Percentiles rank a stretch among this genome's conserved stretches.
These are phyloP conservation scores for Apis mellifera DNA, from an alignment of 1,140 invertebrate genomes.

Conservation along the genomic window Amel_HAv3.1 CM009944.2:7650501-7651000, in stretches of 20 bases:
- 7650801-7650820: not conserved
- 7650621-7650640: conserved; percentile 35
- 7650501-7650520: conserved; percentile 53
- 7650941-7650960: not conserved
- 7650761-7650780: conserved; percentile 25
- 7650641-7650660: conserved; percentile 40
- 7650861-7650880: not conserved
- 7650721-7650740: conserved; percentile 23
- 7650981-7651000: not conserved
- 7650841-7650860: not conserved
- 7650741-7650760: conserved; percentile 35
- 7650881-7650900: not conserved
- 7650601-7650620: conserved; percentile 39
- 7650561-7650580: conserved; percentile 7
- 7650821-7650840: not conserved
- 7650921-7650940: not conserved
- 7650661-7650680: conserved; percentile 25
- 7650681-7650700: not conserved
- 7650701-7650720: not conserved
- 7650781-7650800: not conserved
- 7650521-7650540: conserved; percentile 60
- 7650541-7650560: conserved; percentile 62
- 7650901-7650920: not conserved
- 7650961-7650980: not conserved
- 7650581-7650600: conserved; percentile 56